Evolutionary conservation across 2,113 vertebrate genomes (phyloP), one percentile per base, ranked within the genome.

Genomic region (Anguilla japonica): DNA sequence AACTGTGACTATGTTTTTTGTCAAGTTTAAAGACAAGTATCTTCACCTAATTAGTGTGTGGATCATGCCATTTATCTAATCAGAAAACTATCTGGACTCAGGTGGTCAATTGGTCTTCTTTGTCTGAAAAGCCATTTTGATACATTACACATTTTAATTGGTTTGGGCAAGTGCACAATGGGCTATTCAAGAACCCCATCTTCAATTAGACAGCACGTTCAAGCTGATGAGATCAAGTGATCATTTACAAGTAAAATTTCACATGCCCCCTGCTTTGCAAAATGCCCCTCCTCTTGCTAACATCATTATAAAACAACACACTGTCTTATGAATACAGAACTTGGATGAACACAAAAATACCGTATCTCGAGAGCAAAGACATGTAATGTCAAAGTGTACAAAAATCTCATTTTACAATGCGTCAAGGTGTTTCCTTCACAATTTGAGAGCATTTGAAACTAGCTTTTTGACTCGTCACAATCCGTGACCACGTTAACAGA

Each of bases 151-250:
- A 34, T 34, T 41, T 79, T 39, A 75, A 85, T 5, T 79, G 84
- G 9, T 40, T 50, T 13, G 41, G 83, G 71, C 7, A 39, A 85
- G 43, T 20, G 43, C 84, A 53, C 50, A 41, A n/a, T 78, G 39
- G 50, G 78, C 84, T 60, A 26, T 85, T 41, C 22, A 75, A 67
- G 84, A 85, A 78, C 75, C 79, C 56, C 79, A 57, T 79, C 46
- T 85, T 71, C 84, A 79, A 85, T 85, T 85, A 85, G 84, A 80
- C 43, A 57, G 18, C 75, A 26, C 50, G 56, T 56, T 82, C 81
- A 82, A 34, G 56, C 13, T n/a, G 78, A 85, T 56, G 79, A 34
- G 78, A 85, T 81, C 78, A 80, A 79, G 78, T 60, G 75, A 57
- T 75, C 39, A 80, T 80, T 80, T 80, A 41, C 79, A 80, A 80